Evolutionary conservation across 1,140 invertebrate genomes (phyloP).

Genomic region (Drosophila bocki): DNA sequence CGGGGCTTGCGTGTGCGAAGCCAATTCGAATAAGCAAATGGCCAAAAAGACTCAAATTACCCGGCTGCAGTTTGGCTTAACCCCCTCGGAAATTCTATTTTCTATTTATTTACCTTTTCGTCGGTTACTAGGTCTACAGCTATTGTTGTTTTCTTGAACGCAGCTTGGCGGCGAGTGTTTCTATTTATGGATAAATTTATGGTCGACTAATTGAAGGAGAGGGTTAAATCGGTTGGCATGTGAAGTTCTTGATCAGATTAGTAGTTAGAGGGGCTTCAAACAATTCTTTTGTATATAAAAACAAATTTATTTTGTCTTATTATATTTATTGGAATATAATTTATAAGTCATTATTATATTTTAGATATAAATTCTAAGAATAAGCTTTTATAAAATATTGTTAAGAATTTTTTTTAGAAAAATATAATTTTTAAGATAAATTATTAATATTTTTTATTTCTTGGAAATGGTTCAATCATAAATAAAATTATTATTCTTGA

Average conservation of each 20-base stretch:
- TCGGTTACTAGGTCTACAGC: conserved; percentile 37
- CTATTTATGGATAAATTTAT: conserved; percentile 68
- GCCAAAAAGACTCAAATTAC: conserved; percentile 65
- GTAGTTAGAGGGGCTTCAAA: not conserved
- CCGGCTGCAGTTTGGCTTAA: conserved; percentile 53
- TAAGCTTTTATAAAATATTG: not conserved
- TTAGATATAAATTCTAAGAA: too few species aligned
- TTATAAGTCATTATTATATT: not conserved
- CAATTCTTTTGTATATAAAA: not conserved
- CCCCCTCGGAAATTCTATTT: conserved; percentile 57
- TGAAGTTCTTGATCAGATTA: conserved; percentile 11
- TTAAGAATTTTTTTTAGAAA: not conserved
- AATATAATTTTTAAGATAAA: not conserved
- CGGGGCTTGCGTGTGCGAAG: conserved; percentile 54
- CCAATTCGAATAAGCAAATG: conserved; percentile 49
- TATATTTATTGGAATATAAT: too few species aligned
- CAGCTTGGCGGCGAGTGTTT: conserved; percentile 25
- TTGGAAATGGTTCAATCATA: too few species aligned
- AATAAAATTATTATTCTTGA: not conserved
- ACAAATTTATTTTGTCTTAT: not conserved
- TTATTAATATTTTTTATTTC: not conserved
- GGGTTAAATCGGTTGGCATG: conserved; percentile 12
- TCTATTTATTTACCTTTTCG: conserved; percentile 65
- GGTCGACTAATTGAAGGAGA: conserved; percentile 48
- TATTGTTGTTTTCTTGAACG: conserved; percentile 28